Evolutionary conservation across 2,888 invertebrate species (phyloP), one percentile per base, ranked within the genome.

Genomic region (Drosophila differens): DNA sequence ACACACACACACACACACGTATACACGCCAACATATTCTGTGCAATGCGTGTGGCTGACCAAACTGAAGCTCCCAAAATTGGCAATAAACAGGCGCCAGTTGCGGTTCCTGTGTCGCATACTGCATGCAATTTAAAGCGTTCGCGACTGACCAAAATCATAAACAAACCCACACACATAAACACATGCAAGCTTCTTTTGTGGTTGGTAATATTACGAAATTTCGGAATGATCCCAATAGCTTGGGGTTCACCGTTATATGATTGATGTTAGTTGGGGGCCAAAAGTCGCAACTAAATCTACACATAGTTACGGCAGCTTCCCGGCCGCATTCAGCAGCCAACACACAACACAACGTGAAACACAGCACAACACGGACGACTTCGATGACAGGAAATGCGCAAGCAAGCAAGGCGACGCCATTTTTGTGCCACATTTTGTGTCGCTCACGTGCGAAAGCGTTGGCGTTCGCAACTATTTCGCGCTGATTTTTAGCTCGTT

Each of bases 401-500:
- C 79, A 57, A 73, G 73, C 71, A 81, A 67, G 79, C 70, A 35
- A 35, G 35, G 68, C 79, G 70, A 79, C 74, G 79, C 81, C 79
- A 79, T 81, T 78, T 81, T 81, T 78, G 78, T 77, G 71, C 59
- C 76, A 85, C 70, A 82, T 73, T 57, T 16, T 83, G 70, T 68
- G 72, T 51, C 60, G 59, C 74, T 67, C 75, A 82, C 81, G 82
- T 74, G 76, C 70, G 33, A 62, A 58, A 35, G 65, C 55, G 35
- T 53, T 51, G 51, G 55, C 52, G 59, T 70, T 77, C 33, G 67
- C 59, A 78, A 70, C 77, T 69, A 78, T 82, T 88, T 86, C 79
- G 82, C 69, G 86, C 82, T 88, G 89, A 85, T 88, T 85, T 88
- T 75, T 75, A 78, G 84, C 89, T 85, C 84, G 86, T 85, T 88